phyloP scores from a whole-genome alignment of 2,797 vertebrate species.

The Molossus alvarezi region DNA sequence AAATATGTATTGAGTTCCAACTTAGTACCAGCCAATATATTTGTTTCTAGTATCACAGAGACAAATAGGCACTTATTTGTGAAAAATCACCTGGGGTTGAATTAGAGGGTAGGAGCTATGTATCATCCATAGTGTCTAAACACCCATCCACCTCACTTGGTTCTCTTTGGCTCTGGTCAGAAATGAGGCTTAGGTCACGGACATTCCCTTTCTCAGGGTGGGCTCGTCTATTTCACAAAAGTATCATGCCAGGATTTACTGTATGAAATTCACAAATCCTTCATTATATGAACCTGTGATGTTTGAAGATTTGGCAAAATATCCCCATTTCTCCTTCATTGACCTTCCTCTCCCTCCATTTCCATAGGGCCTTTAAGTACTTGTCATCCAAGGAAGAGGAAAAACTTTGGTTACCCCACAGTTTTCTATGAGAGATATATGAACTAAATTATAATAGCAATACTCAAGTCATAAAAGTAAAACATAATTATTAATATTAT shows the following conservation, averaged over 20 bases:
- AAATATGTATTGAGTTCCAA: not conserved
- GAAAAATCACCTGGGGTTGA: not conserved
- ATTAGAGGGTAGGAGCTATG: not conserved
- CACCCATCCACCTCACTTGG: not conserved
- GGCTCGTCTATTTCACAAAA: not conserved
- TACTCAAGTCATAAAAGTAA: constrained; percentile 43
- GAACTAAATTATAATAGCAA: constrained; percentile 59
- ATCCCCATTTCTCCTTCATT: not conserved
- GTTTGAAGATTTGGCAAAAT: constrained; percentile 40
- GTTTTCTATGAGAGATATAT: not conserved
- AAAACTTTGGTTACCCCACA: not conserved
- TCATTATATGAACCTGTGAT: not conserved
- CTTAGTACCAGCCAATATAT: not conserved
- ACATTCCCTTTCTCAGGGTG: not conserved
- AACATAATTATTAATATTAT: not conserved
- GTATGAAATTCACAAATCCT: not conserved
- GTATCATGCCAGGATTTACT: not conserved
- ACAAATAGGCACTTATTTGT: not conserved
- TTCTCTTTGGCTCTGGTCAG: not conserved
- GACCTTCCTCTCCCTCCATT: not conserved
- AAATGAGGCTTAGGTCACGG: not conserved
- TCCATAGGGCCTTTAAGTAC: not conserved
- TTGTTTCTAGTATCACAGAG: constrained; percentile 19
- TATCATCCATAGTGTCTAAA: not conserved
- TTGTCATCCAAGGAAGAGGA: not conserved